Base-by-base conservation (phyloP, 2,888 invertebrate species). In the Ophion obscuratus region DNA sequence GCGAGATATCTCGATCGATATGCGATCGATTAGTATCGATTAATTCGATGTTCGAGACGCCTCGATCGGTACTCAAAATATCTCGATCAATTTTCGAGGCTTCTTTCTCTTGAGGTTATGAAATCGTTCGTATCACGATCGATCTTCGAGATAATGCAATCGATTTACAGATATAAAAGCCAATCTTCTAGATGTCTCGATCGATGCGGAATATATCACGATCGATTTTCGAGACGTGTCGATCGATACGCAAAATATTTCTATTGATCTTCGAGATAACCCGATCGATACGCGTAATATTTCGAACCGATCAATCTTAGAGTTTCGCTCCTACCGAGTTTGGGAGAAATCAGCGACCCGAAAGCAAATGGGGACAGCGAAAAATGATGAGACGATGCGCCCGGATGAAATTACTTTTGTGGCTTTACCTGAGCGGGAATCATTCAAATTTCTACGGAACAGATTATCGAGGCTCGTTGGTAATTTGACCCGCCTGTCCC, bases 401-500 rank as follows among this genome's bases (percentile, higher is more conserved):
- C 3, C 14, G 14, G 53, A 47, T 47, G 3, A 47, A 2, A 47
- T 24, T 3, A 0, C 53, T 31, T 67, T 67, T 67, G 14, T 11
- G 44, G 17, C 10, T 68, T 68, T 61, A 88, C 88, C 85, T 61
- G 88, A 81, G 11, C 61, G 59, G 0, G 84, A 71, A 44, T 88
- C 83, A 53, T 89, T 87, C 64, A 92, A 84, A 87, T 91, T 92
- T 78, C 87, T 84, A 53, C 89, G 90, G 79, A 92, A 92, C 9
- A 92, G 47, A 14, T 81, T 89, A 83, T 92, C 91, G 20, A 92
- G 90, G 81, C 90, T 92, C 14, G 87, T 83, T 87, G 98, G 97
- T 87, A 97, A 97, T 83, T 97, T 97, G 76, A 97, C 95, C 90
- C 97, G 96, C 92, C 97, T 97, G 93, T 98, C 97, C 81, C 97